Evolutionary conservation across 2,888 invertebrate genomes (phyloP), one percentile per base, ranked within the genome.

Genomic region (Galerucella calmariensis): DNA sequence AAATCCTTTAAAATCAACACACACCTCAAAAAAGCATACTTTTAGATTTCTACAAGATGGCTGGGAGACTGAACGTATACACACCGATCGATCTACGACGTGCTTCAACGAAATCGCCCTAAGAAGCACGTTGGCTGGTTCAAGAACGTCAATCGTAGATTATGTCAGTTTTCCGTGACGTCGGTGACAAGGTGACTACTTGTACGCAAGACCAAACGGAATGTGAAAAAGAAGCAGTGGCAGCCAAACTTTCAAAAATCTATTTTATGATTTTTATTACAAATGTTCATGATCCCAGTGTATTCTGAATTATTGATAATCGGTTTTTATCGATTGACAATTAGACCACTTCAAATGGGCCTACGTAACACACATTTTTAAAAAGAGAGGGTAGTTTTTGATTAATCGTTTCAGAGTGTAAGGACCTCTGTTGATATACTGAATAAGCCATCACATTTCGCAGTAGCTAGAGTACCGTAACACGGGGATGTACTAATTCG

Each of bases 21-120:
- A 87, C 87, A 87, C 87, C 87, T 87, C 86, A 85, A 86, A 87
- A 84, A 87, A 86, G 87, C 87, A 87, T 87, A 86, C 87, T 87
- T 87, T 86, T 85, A 83, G 85, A 85, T 84, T 86, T 85, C 85
- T 82, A 87, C 87, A 87, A 87, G 86, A 87, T 87, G 87, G 87
- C 87, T 85, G 86, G 85, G 85, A 84, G 84, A 86, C 86, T 85
- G 86, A 85, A 87, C 86, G 84, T 85, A 84, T 82, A 82, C 85
- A 83, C 80, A 81, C 79, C 79, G 71, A 71, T 78, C 76, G 75
- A 82, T 77, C 82, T 80, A 79, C 72, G 85, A 85, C 86, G 73
- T 81, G 82, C 85, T 82, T 77, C 67, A 65, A 74, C 70, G 72
- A 53, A 59, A 77, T 78, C 74, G 77, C 71, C 76, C 65, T 71